Evolutionary conservation across 1,140 invertebrate genomes (phyloP).

Genomic region (Asobara japonica): DNA sequence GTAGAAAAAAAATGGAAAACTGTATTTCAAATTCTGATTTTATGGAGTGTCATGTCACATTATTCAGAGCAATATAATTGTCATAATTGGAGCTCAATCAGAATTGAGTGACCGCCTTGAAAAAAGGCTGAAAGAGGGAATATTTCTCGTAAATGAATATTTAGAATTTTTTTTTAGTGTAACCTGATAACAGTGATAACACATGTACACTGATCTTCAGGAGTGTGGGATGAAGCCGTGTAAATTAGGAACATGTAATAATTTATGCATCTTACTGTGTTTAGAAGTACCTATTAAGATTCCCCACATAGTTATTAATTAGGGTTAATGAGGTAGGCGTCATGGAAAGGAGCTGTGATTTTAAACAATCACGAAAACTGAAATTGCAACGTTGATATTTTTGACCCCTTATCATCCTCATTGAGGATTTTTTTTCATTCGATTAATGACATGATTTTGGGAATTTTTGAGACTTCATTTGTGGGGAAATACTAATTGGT

Average conservation of each 20-base stretch:
- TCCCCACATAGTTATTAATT: not conserved
- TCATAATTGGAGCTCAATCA: too few species aligned
- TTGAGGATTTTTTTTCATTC: constrained; percentile 3
- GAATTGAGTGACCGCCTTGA: too few species aligned
- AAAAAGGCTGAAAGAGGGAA: too few species aligned
- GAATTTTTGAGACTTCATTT: too few species aligned
- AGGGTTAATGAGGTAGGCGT: not conserved
- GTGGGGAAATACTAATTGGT: too few species aligned
- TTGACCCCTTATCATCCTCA: not conserved
- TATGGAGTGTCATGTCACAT: too few species aligned
- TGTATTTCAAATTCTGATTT: too few species aligned
- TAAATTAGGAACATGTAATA: constrained; percentile 40
- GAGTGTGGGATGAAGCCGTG: constrained; percentile 36
- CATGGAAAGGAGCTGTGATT: not conserved
- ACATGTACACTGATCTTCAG: constrained; percentile 17
- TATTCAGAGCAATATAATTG: too few species aligned
- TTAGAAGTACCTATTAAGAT: not conserved
- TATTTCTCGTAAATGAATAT: too few species aligned
- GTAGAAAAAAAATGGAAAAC: too few species aligned
- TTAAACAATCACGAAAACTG: not conserved
- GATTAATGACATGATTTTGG: too few species aligned
- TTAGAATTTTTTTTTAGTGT: too few species aligned
- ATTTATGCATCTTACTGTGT: constrained; percentile 31
- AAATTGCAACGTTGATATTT: not conserved
- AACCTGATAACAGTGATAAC: not conserved